A percentile compares a stretch with the other conserved stretches of the same genome.
Conservation (phyloP, 2,113 vertebrate genomes). For the Apteryx mantelli region DNA sequence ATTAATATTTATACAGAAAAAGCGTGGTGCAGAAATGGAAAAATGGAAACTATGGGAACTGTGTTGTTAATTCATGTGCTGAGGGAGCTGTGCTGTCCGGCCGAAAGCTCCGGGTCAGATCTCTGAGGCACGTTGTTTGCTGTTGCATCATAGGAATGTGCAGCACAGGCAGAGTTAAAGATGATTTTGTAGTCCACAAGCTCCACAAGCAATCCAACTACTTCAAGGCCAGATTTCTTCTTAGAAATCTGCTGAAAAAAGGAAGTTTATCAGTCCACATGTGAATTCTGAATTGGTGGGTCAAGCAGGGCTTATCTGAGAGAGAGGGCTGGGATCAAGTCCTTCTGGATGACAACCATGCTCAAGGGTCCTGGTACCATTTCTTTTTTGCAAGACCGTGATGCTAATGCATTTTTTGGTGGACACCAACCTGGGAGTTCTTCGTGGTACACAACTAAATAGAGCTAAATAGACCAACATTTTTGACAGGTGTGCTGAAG, state of each 20-base stretch:
- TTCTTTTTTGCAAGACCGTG: neutral
- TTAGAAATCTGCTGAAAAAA: neutral
- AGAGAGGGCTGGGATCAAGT: neutral
- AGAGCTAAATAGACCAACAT: neutral
- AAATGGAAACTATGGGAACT: neutral
- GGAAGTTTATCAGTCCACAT: neutral
- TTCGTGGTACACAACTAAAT: neutral
- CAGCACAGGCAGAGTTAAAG: neutral
- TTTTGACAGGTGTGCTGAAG: neutral
- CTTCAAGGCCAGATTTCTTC: neutral
- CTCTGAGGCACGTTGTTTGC: neutral
- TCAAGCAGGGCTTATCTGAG: neutral
- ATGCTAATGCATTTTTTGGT: neutral
- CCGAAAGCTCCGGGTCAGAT: neutral
- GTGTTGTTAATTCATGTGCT: conserved; percentile 14
- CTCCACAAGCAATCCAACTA: neutral
- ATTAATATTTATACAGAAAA: neutral
- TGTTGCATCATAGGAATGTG: neutral
- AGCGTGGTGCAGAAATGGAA: neutral
- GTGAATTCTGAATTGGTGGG: neutral
- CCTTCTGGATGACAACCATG: neutral
- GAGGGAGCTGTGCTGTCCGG: neutral
- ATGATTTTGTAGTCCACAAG: neutral
- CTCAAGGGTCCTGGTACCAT: neutral
- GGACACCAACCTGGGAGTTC: neutral